Conservation (phyloP, 2,888 invertebrate genomes). For the Nymphalis urticae region DNA sequence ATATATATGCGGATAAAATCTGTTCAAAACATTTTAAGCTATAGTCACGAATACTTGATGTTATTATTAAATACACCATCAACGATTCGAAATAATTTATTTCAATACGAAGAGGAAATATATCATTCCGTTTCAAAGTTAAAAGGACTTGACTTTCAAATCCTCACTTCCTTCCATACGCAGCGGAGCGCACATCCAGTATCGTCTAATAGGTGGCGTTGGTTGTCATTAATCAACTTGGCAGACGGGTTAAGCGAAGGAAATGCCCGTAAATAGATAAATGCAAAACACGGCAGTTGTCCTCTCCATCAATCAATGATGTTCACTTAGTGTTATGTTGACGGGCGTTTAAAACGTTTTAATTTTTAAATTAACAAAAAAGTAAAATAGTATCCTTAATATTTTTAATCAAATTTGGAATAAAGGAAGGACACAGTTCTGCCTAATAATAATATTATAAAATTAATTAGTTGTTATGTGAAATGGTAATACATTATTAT, state of each 20-base stretch:
- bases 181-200: conserved; percentile 59
- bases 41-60: not conserved
- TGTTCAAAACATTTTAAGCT: not conserved
- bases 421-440: not conserved
- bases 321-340: conserved; percentile 32
- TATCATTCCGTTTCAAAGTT: conserved; percentile 40
- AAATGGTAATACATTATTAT: no score
- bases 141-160: conserved; percentile 44
- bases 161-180: conserved; percentile 49
- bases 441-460: no score
- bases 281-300: conserved; percentile 80
- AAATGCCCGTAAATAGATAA: conserved; percentile 80
- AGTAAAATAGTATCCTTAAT: not conserved
- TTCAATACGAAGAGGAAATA: conserved; percentile 36
- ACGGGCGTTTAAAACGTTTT: conserved; percentile 18
- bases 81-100: conserved; percentile 11
- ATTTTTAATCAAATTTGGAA: not conserved
- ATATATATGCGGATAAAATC: not conserved
- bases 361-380: not conserved
- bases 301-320: conserved; percentile 75
- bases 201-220: conserved; percentile 58
- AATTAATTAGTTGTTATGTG: no score
- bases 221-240: conserved; percentile 72
- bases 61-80: conserved; percentile 1
- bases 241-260: conserved; percentile 77